Evolutionary conservation across 2,888 invertebrate genomes (phyloP).

Genomic region (Conus canariensis): DNA sequence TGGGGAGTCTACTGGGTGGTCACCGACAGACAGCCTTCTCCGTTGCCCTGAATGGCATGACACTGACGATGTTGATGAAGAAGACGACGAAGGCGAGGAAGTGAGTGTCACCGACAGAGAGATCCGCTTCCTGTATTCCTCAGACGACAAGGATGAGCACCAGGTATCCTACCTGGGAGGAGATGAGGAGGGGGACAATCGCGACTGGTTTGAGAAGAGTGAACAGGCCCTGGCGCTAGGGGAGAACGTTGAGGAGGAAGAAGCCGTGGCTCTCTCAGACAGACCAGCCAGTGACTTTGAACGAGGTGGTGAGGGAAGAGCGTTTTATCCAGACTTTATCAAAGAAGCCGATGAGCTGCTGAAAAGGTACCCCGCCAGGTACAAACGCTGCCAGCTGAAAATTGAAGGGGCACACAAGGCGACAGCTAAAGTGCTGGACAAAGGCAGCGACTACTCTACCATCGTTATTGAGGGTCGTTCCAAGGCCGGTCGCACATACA

Average conservation of each 20-base stretch:
- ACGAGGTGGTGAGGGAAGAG: not conserved
- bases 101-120: not conserved
- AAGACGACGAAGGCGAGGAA: not conserved
- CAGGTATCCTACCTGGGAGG: not conserved
- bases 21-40: not conserved
- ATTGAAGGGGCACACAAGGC: slow-evolving; percentile 47
- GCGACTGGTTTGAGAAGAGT: slow-evolving; percentile 35
- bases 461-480: slow-evolving; percentile 51
- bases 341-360: not conserved
- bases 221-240: not conserved
- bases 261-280: slow-evolving; percentile 21
- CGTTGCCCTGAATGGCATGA: not conserved
- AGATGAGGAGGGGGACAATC: too few relatives aligned
- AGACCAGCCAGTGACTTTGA: not conserved
- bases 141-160: not conserved
- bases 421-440: slow-evolving; percentile 38
- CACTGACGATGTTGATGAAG: not conserved
- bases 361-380: slow-evolving; percentile 24
- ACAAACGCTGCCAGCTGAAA: slow-evolving; percentile 46
- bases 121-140: not conserved
- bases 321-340: not conserved
- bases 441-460: slow-evolving; percentile 14
- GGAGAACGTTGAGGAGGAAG: not conserved
- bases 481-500: slow-evolving; percentile 51
- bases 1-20: not conserved